Evolutionary conservation across 2,797 vertebrate species (phyloP).

Genomic region (Dermochelys coriacea): DNA sequence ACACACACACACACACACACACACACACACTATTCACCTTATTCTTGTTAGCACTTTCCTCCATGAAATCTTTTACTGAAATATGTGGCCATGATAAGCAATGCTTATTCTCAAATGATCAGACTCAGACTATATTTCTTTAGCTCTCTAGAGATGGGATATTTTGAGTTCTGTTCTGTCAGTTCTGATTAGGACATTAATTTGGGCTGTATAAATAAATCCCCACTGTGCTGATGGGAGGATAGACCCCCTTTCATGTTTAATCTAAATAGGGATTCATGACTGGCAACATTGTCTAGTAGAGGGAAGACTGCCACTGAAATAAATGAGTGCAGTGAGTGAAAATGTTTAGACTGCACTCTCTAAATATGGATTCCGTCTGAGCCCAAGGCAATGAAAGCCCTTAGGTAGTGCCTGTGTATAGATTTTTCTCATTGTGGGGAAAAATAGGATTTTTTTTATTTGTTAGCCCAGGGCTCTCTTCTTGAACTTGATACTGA

Average conservation of each 20-base stretch:
- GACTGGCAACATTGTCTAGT: constrained; percentile 57
- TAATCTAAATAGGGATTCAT: constrained; percentile 68
- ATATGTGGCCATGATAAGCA: constrained; percentile 34
- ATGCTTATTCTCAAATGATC: constrained; percentile 10
- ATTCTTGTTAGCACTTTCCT: not conserved
- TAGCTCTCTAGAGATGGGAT: constrained; percentile 9
- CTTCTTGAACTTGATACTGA: constrained; percentile 62
- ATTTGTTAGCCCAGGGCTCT: constrained; percentile 75
- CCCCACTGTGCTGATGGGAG: constrained; percentile 51
- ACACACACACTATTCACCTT: not conserved
- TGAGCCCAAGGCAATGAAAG: constrained; percentile 73
- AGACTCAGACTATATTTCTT: constrained; percentile 16
- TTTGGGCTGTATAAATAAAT: constrained; percentile 69
- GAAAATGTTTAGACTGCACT: constrained; percentile 71
- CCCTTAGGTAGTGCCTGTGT: constrained; percentile 71
- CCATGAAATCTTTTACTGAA: constrained; percentile 26
- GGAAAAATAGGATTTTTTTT: constrained; percentile 12
- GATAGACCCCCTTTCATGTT: constrained; percentile 71
- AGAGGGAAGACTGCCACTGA: constrained; percentile 60
- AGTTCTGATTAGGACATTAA: constrained; percentile 65
- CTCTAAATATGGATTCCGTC: constrained; percentile 64
- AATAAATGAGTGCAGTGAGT: constrained; percentile 68
- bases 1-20: not conserved
- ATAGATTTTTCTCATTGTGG: constrained; percentile 71
- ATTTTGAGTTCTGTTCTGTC: constrained; percentile 61